A percentile compares a stretch with the other conserved stretches of the same genome.
Conservation (phyloP, 2,797 vertebrate species). For the Rhinoraja longicauda region DNA sequence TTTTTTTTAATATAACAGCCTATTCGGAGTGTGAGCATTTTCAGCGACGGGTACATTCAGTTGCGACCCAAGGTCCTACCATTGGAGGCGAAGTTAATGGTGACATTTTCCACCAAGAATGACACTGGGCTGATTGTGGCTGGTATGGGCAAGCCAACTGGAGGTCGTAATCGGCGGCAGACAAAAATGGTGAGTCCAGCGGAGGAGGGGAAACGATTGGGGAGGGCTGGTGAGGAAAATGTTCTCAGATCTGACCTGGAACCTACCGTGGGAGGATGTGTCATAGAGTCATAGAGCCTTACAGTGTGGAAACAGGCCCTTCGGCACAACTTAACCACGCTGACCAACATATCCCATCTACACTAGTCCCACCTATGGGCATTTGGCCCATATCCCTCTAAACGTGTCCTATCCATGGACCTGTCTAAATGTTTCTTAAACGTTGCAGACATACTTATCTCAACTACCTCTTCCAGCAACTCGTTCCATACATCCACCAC, state of each 20-base stretch:
- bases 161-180: conserved; percentile 53
- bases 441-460: too few species aligned
- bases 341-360: too few species aligned
- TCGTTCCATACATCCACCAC: too few species aligned
- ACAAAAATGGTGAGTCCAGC: conserved; percentile 59
- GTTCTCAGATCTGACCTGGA: neutral
- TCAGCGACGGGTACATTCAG: conserved; percentile 71
- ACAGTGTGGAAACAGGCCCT: too few species aligned
- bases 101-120: conserved; percentile 76
- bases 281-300: too few species aligned
- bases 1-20: conserved; percentile 61
- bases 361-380: too few species aligned
- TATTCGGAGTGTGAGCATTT: conserved; percentile 70
- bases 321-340: too few species aligned
- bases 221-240: too few species aligned
- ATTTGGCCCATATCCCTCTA: too few species aligned
- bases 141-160: conserved; percentile 55
- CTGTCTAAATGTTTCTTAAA: too few species aligned
- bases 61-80: conserved; percentile 60
- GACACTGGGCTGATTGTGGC: conserved; percentile 75
- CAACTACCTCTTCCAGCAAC: too few species aligned
- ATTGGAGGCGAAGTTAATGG: conserved; percentile 70
- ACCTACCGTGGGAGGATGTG: neutral
- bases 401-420: too few species aligned
- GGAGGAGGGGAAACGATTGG: neutral